phyloP scores from a whole-genome alignment of 1,140 invertebrate genomes.

The Drosophila leontia region DNA sequence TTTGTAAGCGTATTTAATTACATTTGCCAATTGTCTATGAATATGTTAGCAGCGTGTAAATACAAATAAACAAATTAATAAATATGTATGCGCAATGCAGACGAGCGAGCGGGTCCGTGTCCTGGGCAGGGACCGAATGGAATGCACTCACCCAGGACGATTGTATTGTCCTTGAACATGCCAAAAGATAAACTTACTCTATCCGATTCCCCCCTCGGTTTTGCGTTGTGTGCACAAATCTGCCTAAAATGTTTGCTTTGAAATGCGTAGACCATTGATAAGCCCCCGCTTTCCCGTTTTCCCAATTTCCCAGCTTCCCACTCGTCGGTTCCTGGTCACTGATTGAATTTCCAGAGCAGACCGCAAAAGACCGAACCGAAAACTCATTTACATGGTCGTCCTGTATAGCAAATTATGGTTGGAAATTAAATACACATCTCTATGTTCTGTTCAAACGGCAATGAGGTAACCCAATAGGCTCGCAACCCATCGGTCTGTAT shows the following conservation, averaged over 20 bases:
- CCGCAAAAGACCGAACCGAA: slow-evolving; percentile 44
- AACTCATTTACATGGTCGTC: slow-evolving; percentile 12
- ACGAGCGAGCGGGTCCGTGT: slow-evolving; percentile 7
- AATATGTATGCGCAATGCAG: slow-evolving; percentile 57
- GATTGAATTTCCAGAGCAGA: slow-evolving; percentile 70
- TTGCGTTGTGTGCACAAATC: slow-evolving; percentile 57
- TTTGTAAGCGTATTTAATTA: slow-evolving; percentile 83
- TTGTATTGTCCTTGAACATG: slow-evolving; percentile 72
- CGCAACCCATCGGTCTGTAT: background rate
- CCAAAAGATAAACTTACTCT: slow-evolving; percentile 70
- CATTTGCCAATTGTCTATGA: slow-evolving; percentile 83
- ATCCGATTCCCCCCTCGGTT: slow-evolving; percentile 28
- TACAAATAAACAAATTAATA: slow-evolving; percentile 77
- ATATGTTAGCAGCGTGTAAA: slow-evolving; percentile 82
- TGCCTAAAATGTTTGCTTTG: slow-evolving; percentile 79
- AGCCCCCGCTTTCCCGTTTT: slow-evolving; percentile 43
- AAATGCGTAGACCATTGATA: slow-evolving; percentile 80
- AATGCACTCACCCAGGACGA: slow-evolving; percentile 29
- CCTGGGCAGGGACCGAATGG: slow-evolving; percentile 10
- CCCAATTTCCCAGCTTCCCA: slow-evolving; percentile 1
- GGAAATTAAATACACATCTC: slow-evolving; percentile 70
- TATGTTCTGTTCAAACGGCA: slow-evolving; percentile 21
- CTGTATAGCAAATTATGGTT: slow-evolving; percentile 66
- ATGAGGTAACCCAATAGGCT: slow-evolving; percentile 38
- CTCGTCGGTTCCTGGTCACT: slow-evolving; percentile 45